Evolutionary conservation across 1,140 invertebrate species (phyloP), one percentile per base, ranked within the genome.

Genomic region (Danaus melanippus): DNA sequence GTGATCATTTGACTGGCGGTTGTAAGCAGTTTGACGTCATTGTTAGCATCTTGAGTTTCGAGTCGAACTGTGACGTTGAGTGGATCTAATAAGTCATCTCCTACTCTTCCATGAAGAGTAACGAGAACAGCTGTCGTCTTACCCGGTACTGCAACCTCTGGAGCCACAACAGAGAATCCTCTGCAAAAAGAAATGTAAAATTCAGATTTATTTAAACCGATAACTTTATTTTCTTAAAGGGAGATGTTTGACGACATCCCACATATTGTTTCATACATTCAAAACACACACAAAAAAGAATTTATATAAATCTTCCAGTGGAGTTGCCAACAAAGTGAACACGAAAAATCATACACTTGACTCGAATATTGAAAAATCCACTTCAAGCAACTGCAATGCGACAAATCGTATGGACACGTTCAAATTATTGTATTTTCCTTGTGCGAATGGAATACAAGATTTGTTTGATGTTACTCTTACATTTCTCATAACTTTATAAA

Each of bases 81-180:
- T 32, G 88, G 89, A 63, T 86, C 87, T 44, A 82, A 61, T 32
- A 77, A 71, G n/a, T 73, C 76, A 46, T 83, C 83, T 39, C 68
- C 74, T 47, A 77, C 80, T 56, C 86, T 79, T 46, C 88, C 88
- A 58, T 90, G 89, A 12, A 91, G 81, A 12, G 89, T 90, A 39
- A 91, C 88, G 9, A 91, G 85, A 42, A 91, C 86, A 8, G 90
- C 90, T 44, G 89, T 90, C 4, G 89, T 89, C 71, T 90, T 90
- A 10, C 90, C 90, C 0, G 90, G 90, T 8, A 90, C 90, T 4
- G 89, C 90, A 10, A 90, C 80, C 68, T 90, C 89, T 2, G 90
- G 90, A 9, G 89, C 88, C 46, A 91, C 90, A 11, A 91, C 89
- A 32, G 90, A 90, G 69, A 90, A 89, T 5, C 89, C 90, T 9